Evolutionary conservation across 2,888 invertebrate genomes (phyloP).

Genomic region (Nymphalis c-album): DNA sequence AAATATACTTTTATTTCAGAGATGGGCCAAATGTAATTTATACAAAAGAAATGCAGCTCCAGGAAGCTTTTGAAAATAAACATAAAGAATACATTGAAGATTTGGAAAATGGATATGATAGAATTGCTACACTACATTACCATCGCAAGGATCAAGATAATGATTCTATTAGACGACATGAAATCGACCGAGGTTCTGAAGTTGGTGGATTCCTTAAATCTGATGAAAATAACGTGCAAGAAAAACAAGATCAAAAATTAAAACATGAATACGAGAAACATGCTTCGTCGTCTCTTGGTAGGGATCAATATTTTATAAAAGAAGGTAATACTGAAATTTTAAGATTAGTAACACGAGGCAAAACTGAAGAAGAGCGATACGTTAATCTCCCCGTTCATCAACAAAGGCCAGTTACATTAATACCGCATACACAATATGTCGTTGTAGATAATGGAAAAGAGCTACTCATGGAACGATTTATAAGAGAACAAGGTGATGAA

Average conservation of each 20-base stretch:
- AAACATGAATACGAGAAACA: conserved; percentile 60
- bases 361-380: conserved; percentile 84
- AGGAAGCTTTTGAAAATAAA: conserved; percentile 73
- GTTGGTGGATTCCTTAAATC: conserved; percentile 73
- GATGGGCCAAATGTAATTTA: conserved; percentile 81
- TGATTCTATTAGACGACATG: conserved; percentile 88
- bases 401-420: conserved; percentile 79
- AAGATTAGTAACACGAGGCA: conserved; percentile 88
- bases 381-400: conserved; percentile 79
- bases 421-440: conserved; percentile 82
- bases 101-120: conserved; percentile 80
- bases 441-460: conserved; percentile 91
- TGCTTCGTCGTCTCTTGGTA: conserved; percentile 69
- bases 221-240: conserved; percentile 61
- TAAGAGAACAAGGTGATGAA: conserved; percentile 88
- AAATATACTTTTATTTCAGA: conserved; percentile 52
- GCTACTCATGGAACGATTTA: conserved; percentile 90
- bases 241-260: conserved; percentile 57
- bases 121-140: conserved; percentile 75
- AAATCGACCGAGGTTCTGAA: conserved; percentile 89
- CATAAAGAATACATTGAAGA: conserved; percentile 82
- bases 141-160: conserved; percentile 82
- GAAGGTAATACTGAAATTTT: conserved; percentile 93
- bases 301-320: conserved; percentile 89
- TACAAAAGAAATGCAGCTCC: conserved; percentile 80